A percentile compares a stretch with the other conserved stretches of the same genome.
Conservation (phyloP, 2,113 vertebrate species). For the Albula glossodonta region DNA sequence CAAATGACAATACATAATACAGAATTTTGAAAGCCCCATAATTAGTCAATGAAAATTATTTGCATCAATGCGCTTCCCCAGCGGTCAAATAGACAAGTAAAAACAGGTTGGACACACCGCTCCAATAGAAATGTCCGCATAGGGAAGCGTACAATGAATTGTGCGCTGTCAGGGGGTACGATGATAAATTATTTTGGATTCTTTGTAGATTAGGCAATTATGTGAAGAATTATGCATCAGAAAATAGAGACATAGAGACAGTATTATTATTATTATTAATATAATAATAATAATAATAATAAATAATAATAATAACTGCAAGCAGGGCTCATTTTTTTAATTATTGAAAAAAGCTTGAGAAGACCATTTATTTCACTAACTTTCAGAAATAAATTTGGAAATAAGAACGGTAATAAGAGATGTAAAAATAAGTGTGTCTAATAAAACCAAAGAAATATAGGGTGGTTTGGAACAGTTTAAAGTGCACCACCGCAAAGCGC, state of each 20-base stretch:
- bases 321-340: neutral
- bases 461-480: slow-evolving; percentile 22
- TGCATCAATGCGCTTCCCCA: neutral
- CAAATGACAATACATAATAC: neutral
- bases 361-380: neutral
- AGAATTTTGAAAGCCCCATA: neutral
- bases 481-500: slow-evolving; percentile 20
- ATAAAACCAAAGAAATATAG: slow-evolving; percentile 9
- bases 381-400: neutral
- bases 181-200: neutral
- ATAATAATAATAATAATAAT: no score
- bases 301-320: neutral
- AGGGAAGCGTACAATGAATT: neutral
- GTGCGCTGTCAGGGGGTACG: neutral
- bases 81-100: neutral
- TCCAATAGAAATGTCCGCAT: neutral
- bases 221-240: neutral
- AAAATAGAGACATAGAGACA: neutral
- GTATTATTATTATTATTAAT: neutral
- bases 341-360: no score
- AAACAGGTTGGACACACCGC: neutral
- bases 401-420: neutral
- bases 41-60: neutral
- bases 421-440: neutral
- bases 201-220: neutral